Conservation (phyloP, 2,888 invertebrate species). For the Dasypogon diadema region DNA sequence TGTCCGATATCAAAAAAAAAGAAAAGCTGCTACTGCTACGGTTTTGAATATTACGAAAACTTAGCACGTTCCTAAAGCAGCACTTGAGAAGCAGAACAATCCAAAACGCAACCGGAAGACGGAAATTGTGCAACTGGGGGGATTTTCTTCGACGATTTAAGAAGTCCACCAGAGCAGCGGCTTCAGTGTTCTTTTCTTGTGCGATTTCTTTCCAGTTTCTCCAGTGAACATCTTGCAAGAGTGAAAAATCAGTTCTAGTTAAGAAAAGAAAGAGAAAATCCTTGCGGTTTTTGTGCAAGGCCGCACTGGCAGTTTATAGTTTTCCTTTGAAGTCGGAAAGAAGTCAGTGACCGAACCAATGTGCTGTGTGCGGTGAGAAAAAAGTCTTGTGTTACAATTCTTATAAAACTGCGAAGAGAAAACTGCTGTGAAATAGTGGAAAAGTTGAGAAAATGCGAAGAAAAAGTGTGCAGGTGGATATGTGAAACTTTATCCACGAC, state of each 20-base stretch:
- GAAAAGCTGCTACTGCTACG: constrained; percentile 35
- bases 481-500: constrained; percentile 14
- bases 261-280: constrained; percentile 14
- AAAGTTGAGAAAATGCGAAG: neutral
- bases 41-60: constrained; percentile 14
- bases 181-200: neutral
- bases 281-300: constrained; percentile 31
- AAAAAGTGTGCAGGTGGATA: constrained; percentile 26
- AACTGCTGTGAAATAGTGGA: constrained; percentile 19
- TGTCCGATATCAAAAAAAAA: neutral
- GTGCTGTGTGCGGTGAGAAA: constrained; percentile 7
- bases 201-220: neutral
- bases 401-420: neutral
- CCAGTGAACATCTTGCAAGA: constrained; percentile 10
- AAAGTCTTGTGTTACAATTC: constrained; percentile 41
- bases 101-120: constrained; percentile 14
- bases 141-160: too few species aligned
- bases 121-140: neutral
- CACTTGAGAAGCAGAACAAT: constrained; percentile 9
- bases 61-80: constrained; percentile 38
- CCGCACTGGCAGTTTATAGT: constrained; percentile 1
- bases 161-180: too few species aligned
- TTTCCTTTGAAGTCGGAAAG: neutral
- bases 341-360: constrained; percentile 39
- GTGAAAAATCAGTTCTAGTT: neutral